phyloP scores from a whole-genome alignment of 2,113 vertebrate species.

The Orientallactaga bullata region DNA sequence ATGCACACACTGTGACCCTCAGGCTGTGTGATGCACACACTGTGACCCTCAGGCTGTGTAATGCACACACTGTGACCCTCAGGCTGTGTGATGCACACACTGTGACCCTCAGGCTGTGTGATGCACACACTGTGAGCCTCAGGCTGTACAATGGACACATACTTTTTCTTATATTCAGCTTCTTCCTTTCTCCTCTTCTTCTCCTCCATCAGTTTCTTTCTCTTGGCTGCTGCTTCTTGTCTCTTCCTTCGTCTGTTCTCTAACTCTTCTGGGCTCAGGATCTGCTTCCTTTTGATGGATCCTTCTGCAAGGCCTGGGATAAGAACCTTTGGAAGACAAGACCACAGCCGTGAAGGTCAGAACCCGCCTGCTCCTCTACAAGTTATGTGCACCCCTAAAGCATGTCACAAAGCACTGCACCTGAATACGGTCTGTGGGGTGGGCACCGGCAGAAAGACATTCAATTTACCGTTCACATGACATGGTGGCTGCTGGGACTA shows the following conservation, averaged over 20 bases:
- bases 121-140: neutral
- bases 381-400: neutral
- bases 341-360: neutral
- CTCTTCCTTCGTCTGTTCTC: constrained; percentile 87
- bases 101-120: neutral
- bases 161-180: constrained; percentile 92
- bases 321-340: constrained; percentile 84
- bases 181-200: constrained; percentile 88
- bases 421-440: neutral
- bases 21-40: neutral
- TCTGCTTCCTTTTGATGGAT: constrained; percentile 87
- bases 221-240: constrained; percentile 91
- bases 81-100: neutral
- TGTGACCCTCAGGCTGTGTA: neutral
- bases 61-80: neutral
- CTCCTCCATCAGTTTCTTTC: constrained; percentile 89
- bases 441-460: neutral
- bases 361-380: neutral
- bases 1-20: neutral
- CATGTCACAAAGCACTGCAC: neutral
- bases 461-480: neutral
- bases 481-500: neutral
- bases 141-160: constrained; percentile 8
- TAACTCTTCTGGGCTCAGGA: constrained; percentile 89
- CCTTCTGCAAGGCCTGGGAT: constrained; percentile 79